A percentile compares a stretch with the other conserved stretches of the same genome.
Conservation (phyloP, 1,140 invertebrate genomes). For the Cheumatopsyche charites region DNA sequence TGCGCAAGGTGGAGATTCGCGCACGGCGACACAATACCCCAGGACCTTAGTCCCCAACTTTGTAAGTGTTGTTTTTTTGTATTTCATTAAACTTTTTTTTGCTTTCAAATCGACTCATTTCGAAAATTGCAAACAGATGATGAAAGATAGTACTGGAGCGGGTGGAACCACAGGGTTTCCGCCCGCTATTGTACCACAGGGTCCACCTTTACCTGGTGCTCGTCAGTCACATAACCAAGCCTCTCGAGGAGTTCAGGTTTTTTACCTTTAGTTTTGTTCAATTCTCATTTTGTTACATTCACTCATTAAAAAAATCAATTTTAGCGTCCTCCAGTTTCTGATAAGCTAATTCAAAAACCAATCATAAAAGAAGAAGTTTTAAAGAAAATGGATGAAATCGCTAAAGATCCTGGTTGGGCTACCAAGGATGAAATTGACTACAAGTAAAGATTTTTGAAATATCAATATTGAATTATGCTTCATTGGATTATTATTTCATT, state of each 20-base stretch:
- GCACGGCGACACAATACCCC: constrained; percentile 52
- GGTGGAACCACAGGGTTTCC: constrained; percentile 57
- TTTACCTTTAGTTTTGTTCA: not conserved
- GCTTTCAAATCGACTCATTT: no score
- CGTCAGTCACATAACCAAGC: constrained; percentile 55
- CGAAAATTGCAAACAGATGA: constrained; percentile 51
- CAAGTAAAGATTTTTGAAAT: constrained; percentile 64
- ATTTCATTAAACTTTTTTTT: no score
- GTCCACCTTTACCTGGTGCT: constrained; percentile 53
- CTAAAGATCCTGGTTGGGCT: constrained; percentile 88
- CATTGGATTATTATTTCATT: constrained; percentile 32
- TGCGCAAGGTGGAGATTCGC: constrained; percentile 55
- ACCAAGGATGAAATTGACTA: constrained; percentile 93
- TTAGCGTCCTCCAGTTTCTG: constrained; percentile 50
- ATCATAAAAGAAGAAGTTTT: constrained; percentile 93
- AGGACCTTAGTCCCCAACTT: constrained; percentile 40
- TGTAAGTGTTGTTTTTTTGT: constrained; percentile 35
- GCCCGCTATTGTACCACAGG: constrained; percentile 53
- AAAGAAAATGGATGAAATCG: constrained; percentile 88
- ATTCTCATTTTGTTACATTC: not conserved
- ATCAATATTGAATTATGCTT: not conserved
- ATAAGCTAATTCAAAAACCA: constrained; percentile 66
- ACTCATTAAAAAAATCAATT: not conserved
- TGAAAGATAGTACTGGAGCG: constrained; percentile 58
- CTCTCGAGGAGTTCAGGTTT: constrained; percentile 50